These are phyloP conservation scores for Indicator indicator DNA, from an alignment of 2,113 vertebrate species.

Conservation along the genomic window DNA sequence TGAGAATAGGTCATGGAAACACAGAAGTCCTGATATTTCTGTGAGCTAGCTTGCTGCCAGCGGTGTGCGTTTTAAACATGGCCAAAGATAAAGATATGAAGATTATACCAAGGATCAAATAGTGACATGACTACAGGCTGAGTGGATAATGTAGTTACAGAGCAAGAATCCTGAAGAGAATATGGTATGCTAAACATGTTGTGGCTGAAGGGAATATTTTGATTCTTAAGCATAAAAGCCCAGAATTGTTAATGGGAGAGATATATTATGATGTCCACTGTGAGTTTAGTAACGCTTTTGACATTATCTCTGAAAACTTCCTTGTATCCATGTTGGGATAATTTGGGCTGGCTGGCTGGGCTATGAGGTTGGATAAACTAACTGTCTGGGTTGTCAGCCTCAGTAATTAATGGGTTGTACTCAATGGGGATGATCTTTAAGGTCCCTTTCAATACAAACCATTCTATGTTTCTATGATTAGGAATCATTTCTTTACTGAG, in stretches of 20 bases:
- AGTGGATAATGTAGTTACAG: not conserved
- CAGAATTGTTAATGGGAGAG: not conserved
- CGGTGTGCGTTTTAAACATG: not conserved
- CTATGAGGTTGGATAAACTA: not conserved
- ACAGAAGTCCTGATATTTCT: not conserved
- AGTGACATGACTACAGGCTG: not conserved
- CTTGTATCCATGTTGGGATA: not conserved
- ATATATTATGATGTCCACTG: not conserved
- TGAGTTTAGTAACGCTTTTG: not conserved
- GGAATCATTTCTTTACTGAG: too few species aligned
- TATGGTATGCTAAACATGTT: not conserved
- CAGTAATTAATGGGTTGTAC: not conserved
- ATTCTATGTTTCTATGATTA: too few species aligned
- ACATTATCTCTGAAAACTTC: not conserved
- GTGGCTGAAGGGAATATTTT: conserved; percentile 13
- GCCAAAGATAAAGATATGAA: not conserved
- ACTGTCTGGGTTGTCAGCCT: not conserved
- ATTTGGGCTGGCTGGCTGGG: not conserved
- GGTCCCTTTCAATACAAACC: too few species aligned
- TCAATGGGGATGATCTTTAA: fast-evolving
- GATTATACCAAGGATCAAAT: not conserved
- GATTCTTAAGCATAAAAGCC: not conserved
- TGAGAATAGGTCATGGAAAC: not conserved
- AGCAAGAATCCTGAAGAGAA: not conserved
- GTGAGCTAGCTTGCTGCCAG: not conserved